Percentiles rank a stretch among this genome's conserved stretches.
Evolutionary conservation across 2,797 vertebrate species (phyloP).

Genomic region (Erpetoichthys calabaricus): DNA sequence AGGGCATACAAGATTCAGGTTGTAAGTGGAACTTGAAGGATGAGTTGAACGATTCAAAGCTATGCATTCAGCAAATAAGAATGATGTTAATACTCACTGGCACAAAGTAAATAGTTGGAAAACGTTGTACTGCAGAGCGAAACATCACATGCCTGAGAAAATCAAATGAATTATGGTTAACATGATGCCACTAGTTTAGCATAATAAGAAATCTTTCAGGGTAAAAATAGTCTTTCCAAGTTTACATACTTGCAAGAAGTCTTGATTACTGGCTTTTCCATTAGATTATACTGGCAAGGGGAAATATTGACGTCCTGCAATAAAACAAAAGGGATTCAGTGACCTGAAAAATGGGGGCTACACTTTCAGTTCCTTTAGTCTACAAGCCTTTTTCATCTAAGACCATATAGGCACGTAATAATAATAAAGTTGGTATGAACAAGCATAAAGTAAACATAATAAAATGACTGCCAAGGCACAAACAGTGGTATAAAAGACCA

Average conservation of each 20-base stretch:
- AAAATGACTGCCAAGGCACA: too few relatives aligned
- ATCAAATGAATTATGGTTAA: constrained; percentile 7
- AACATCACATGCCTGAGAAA: constrained; percentile 54
- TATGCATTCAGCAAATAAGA: too few relatives aligned
- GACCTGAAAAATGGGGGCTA: too few relatives aligned
- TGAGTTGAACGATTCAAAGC: too few relatives aligned
- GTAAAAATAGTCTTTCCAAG: background rate
- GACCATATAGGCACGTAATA: too few relatives aligned
- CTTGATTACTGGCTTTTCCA: constrained; percentile 40
- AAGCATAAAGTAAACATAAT: too few relatives aligned
- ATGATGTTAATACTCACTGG: constrained; percentile 50
- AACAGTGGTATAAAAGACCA: too few relatives aligned
- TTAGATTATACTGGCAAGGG: constrained; percentile 44
- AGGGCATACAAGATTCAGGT: too few relatives aligned
- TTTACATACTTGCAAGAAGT: constrained; percentile 57
- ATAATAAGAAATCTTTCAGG: constrained; percentile 8
- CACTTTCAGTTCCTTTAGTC: too few relatives aligned
- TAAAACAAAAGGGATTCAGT: background rate
- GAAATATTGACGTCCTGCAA: constrained; percentile 42
- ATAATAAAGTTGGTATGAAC: too few relatives aligned
- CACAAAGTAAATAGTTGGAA: constrained; percentile 43
- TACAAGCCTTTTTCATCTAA: too few relatives aligned
- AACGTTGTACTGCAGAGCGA: constrained; percentile 52
- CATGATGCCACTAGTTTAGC: background rate
- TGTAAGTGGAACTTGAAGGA: too few relatives aligned